Evolutionary conservation across 2,797 vertebrate species (phyloP), one percentile per base, ranked within the genome.

Genomic region (Kryptolebias ocellatus): DNA sequence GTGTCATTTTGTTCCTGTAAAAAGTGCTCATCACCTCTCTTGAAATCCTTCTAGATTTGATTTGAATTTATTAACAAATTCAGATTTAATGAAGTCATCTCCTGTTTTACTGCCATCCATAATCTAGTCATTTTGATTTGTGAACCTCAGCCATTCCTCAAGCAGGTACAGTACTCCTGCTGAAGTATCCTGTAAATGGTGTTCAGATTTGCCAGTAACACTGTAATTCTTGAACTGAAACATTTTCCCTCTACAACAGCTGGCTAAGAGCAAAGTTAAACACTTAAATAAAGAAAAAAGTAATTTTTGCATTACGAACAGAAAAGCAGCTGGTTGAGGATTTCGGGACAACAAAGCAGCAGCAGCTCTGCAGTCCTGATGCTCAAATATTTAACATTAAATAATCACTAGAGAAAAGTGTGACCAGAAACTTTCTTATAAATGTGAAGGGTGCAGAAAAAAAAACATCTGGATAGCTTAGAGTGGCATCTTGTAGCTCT

Each of bases 341-440:
- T 14, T 37, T 51, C 24, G 5, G 20, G 20, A 24, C 44, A 2
- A n/a, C 15, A 37, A 56, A 27, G n/a, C 29, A 39, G 9, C 17
- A 20, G 24, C 28, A 5, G 50, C 10, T 34, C 39, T 64, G 27
- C 8, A 31, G n/a, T 20, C 17, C 15, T 52, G 60, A 37, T 6
- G 2, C 45, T 46, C 45, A 47, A 42, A 60, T 16, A 47, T 4
- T 44, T 37, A 64, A 53, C 39, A 53, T 44, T 28, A 63, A 53
- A 53, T 14, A 63, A 20, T 44, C 50, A 28, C 10, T 10, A 24
- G 31, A 37, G 29, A 34, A 34, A 53, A 44, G 39, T 16, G 37
- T 29, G 42, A 64, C 17, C 14, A 24, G 17, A 16, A 37, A 15
- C 11, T 17, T 34, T 20, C 27, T 20, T 12, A 54, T 54, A 24